These are phyloP conservation scores for Apodemus speciosus DNA, from an alignment of 2,113 vertebrate species.

Conservation along the genomic window DNA sequence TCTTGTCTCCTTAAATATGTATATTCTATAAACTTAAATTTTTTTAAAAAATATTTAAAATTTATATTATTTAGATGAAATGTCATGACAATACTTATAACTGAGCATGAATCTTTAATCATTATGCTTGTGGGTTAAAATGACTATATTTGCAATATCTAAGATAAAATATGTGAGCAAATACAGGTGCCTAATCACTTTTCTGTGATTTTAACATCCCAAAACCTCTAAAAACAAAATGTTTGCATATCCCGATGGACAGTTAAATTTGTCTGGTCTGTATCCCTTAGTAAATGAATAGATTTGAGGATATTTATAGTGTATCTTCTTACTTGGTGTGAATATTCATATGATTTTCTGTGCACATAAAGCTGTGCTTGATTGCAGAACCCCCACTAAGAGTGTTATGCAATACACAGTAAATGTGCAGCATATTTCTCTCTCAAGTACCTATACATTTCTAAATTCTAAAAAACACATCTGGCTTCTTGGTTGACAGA, in stretches of 20 bases:
- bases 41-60: neutral
- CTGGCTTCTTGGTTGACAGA: neutral
- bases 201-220: neutral
- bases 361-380: constrained; percentile 34
- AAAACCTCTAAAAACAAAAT: constrained; percentile 32
- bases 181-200: neutral
- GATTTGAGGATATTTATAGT: constrained; percentile 4
- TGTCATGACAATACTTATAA: neutral
- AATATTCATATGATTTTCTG: constrained; percentile 33
- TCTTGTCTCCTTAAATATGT: neutral
- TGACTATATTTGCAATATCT: neutral
- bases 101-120: neutral
- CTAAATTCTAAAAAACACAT: constrained; percentile 9
- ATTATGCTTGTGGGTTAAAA: neutral
- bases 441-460: neutral
- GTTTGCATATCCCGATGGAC: neutral
- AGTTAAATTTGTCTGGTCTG: neutral
- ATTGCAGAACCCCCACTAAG: neutral
- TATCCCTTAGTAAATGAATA: constrained; percentile 16
- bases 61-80: neutral
- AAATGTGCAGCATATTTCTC: neutral
- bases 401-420: neutral
- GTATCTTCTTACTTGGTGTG: neutral
- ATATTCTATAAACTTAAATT: neutral
- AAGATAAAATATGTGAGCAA: constrained; percentile 31